Conservation (phyloP, 2,888 invertebrate species). For the Ryuthela nishihirai region DNA sequence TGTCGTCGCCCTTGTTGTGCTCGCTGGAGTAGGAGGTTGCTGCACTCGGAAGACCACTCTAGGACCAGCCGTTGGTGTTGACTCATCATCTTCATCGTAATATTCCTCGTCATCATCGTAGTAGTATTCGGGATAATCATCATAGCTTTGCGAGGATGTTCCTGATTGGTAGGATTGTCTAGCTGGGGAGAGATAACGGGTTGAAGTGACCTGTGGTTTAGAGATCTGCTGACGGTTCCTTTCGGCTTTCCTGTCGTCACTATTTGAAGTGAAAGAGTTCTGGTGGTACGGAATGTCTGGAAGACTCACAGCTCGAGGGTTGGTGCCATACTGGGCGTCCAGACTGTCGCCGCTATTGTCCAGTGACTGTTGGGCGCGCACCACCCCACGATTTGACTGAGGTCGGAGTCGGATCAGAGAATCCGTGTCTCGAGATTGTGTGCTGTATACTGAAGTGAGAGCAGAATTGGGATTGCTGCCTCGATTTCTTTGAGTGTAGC, state of each 20-base stretch:
- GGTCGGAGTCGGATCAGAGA: conserved; percentile 10
- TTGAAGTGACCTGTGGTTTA: conserved; percentile 20
- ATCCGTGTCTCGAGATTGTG: conserved; percentile 6
- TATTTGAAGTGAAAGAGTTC: conserved; percentile 15
- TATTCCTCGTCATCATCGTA: conserved; percentile 28
- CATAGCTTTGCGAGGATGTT: not conserved
- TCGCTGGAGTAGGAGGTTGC: conserved; percentile 14
- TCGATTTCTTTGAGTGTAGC: conserved; percentile 9
- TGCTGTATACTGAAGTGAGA: conserved; percentile 9
- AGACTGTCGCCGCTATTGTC: conserved; percentile 23
- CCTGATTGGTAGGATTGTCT: conserved; percentile 24
- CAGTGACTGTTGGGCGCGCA: conserved; percentile 16
- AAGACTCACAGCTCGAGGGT: conserved; percentile 23
- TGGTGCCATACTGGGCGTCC: conserved; percentile 35
- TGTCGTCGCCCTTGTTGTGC: conserved; percentile 9
- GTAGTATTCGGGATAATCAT: conserved; percentile 6
- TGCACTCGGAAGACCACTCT: conserved; percentile 24
- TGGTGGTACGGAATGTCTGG: conserved; percentile 18
- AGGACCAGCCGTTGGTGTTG: conserved; percentile 15
- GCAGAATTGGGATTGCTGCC: conserved; percentile 10
- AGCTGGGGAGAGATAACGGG: conserved; percentile 6
- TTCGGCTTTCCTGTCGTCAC: conserved; percentile 18
- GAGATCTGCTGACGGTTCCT: conserved; percentile 9
- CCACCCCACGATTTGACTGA: not conserved
- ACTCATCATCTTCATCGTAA: conserved; percentile 20